Evolutionary conservation across 2,888 invertebrate species (phyloP).

Genomic region (Oscheius myriophilus): DNA sequence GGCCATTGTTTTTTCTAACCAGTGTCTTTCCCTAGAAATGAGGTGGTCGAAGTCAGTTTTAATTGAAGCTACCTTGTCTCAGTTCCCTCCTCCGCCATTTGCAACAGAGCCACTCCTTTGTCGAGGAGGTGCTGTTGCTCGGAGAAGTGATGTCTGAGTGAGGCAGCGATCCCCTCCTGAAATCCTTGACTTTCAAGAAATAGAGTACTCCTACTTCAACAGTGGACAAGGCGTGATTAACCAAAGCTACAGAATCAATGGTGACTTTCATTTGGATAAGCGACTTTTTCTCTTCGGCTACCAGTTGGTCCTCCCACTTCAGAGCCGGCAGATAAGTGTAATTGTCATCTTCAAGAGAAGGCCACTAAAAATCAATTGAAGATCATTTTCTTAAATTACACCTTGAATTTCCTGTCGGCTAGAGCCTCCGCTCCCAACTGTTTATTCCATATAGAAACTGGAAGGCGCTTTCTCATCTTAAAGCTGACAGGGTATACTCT

Average conservation of each 20-base stretch:
- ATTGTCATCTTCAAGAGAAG: constrained; percentile 3
- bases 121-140: constrained; percentile 13
- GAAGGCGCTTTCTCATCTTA: constrained; percentile 16
- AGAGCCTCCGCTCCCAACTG: constrained; percentile 2
- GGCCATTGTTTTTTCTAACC: not conserved
- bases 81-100: not conserved
- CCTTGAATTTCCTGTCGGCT: constrained; percentile 17
- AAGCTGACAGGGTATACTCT: constrained; percentile 1
- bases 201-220: constrained; percentile 1
- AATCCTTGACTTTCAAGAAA: not conserved
- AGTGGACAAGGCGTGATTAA: constrained; percentile 15
- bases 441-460: constrained; percentile 9
- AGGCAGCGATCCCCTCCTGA: constrained; percentile 24
- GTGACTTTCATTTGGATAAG: constrained; percentile 15
- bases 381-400: not conserved
- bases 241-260: not conserved
- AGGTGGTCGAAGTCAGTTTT: constrained; percentile 25
- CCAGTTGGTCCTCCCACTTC: constrained; percentile 3
- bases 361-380: constrained; percentile 4
- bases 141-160: constrained; percentile 1
- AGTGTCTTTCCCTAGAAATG: constrained; percentile 27
- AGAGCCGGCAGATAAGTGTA: constrained; percentile 8
- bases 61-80: not conserved
- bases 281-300: constrained; percentile 1
- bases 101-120: not conserved